Evolutionary conservation across 2,888 invertebrate genomes (phyloP).

Genomic region (Diogma glabrata): DNA sequence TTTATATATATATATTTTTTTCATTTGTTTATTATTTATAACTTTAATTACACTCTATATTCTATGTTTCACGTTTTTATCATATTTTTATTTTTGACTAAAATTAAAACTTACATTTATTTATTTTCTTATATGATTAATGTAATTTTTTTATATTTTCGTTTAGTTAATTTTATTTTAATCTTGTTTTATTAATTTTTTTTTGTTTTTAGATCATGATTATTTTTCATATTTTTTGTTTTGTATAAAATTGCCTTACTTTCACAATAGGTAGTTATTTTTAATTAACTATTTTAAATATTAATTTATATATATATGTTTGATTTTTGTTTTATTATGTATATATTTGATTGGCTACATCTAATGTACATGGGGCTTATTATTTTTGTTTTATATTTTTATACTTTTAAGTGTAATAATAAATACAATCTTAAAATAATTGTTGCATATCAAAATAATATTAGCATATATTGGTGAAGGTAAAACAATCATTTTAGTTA

Average conservation of each 20-base stretch:
- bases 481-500: too few species aligned
- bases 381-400: slow-evolving; percentile 2
- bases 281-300: slow-evolving; percentile 3
- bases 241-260: slow-evolving; percentile 10
- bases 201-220: not conserved
- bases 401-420: too few species aligned
- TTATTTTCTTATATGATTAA: slow-evolving; percentile 6
- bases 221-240: not conserved
- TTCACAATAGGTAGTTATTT: slow-evolving; percentile 6
- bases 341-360: slow-evolving; percentile 15
- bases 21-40: not conserved
- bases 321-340: not conserved
- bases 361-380: slow-evolving; percentile 10
- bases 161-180: not conserved
- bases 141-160: slow-evolving; percentile 4
- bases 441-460: too few species aligned
- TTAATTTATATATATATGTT: not conserved
- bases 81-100: slow-evolving; percentile 3
- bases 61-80: slow-evolving; percentile 9
- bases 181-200: not conserved
- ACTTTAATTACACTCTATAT: slow-evolving; percentile 1
- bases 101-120: slow-evolving; percentile 7
- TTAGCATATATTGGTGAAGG: too few species aligned
- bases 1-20: not conserved
- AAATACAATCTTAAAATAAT: too few species aligned